Conservation (phyloP, 2,113 vertebrate species). For the Eonycteris spelaea region DNA sequence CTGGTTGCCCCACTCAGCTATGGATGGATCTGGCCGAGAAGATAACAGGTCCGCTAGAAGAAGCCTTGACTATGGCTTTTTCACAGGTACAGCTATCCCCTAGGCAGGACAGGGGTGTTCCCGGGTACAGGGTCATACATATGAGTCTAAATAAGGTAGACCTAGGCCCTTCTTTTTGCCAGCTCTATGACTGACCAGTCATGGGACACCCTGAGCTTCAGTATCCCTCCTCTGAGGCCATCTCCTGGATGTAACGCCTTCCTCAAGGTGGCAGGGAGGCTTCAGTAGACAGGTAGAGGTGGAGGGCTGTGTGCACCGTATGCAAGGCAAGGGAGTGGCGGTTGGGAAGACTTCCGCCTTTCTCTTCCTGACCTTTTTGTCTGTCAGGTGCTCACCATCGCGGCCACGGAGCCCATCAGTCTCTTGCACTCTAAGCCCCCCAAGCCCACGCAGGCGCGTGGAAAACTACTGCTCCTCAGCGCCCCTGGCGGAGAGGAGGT, state of each 20-base stretch:
- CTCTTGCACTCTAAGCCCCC: slow-evolving; percentile 70
- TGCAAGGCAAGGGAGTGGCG: not conserved
- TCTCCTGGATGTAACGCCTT: not conserved
- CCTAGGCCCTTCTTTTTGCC: not conserved
- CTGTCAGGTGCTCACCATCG: slow-evolving; percentile 72
- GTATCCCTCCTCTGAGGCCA: not conserved
- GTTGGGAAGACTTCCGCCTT: not conserved
- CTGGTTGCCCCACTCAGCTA: slow-evolving; percentile 41
- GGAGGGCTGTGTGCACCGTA: not conserved
- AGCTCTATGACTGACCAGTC: not conserved
- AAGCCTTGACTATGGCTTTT: slow-evolving; percentile 62
- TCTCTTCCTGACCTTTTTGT: not conserved
- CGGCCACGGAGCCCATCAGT: slow-evolving; percentile 63
- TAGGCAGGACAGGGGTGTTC: not conserved
- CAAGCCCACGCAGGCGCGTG: slow-evolving; percentile 24
- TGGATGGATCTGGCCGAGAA: slow-evolving; percentile 73
- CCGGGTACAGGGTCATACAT: not conserved
- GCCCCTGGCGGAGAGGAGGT: not conserved
- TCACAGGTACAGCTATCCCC: slow-evolving; percentile 65
- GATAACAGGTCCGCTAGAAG: slow-evolving; percentile 66
- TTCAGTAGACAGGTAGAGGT: not conserved
- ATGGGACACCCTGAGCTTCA: not conserved
- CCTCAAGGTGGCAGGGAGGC: not conserved
- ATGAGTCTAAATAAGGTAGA: not conserved
- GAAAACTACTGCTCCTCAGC: not conserved